Conservation (phyloP, 1,140 invertebrate genomes). For the Drosophila quadrilineata region DNA sequence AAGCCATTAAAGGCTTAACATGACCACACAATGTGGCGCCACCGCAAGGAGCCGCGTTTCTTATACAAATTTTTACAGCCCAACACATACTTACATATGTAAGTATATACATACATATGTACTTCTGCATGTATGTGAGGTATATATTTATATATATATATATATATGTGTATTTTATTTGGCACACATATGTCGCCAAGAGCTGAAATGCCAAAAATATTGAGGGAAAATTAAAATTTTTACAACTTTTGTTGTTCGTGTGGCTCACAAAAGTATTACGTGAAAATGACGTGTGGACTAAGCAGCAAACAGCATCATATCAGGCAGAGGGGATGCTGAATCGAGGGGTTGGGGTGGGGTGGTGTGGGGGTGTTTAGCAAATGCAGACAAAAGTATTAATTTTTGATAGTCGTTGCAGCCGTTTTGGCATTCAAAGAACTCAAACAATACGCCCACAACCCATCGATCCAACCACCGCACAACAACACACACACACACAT, state of each 20-base stretch:
- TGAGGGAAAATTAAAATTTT: conserved; percentile 74
- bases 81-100: conserved; percentile 1
- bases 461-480: conserved; percentile 5
- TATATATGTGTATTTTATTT: conserved; percentile 51
- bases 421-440: conserved; percentile 32
- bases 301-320: too few relatives aligned
- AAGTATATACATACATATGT: neutral
- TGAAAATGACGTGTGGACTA: conserved; percentile 53
- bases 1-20: conserved; percentile 50
- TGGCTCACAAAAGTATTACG: conserved; percentile 59
- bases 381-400: conserved; percentile 72
- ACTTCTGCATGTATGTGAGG: conserved; percentile 7
- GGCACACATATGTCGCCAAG: conserved; percentile 54
- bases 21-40: conserved; percentile 9
- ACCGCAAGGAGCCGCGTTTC: conserved; percentile 1
- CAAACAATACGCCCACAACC: neutral
- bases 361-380: neutral
- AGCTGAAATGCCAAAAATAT: conserved; percentile 61
- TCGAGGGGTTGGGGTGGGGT: neutral
- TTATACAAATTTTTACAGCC: conserved; percentile 27
- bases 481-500: conserved; percentile 27
- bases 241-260: conserved; percentile 70
- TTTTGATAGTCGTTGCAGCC: conserved; percentile 69
- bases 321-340: too few relatives aligned
- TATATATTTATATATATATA: conserved; percentile 1